Evolutionary conservation across 2,797 vertebrate species (phyloP).

Genomic region (Emys orbicularis): DNA sequence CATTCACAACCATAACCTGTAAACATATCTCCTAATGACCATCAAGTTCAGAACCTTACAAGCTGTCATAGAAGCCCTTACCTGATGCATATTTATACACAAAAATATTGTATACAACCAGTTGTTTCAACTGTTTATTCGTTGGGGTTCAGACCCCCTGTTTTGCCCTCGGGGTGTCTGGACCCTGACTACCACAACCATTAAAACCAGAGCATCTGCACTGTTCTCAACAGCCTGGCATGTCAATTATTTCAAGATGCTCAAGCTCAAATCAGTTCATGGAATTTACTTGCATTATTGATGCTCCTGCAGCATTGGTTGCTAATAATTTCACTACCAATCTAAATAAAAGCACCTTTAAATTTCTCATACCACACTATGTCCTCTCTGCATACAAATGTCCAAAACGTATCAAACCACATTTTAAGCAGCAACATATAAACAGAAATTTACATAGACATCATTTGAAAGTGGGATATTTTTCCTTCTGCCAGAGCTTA

Average conservation of each 20-base stretch:
- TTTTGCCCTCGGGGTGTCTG: too few species aligned
- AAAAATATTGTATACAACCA: too few species aligned
- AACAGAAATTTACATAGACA: neutral
- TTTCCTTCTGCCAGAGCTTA: neutral
- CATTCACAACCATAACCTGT: too few species aligned
- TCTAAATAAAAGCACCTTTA: neutral
- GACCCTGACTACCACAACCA: neutral
- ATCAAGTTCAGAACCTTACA: too few species aligned
- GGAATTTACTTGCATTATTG: neutral
- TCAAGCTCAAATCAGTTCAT: neutral
- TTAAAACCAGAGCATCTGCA: accelerated
- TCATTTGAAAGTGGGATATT: accelerated
- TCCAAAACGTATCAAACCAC: neutral
- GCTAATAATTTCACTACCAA: neutral
- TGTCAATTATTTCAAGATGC: neutral
- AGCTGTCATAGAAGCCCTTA: too few species aligned
- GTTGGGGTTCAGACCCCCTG: too few species aligned
- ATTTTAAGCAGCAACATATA: accelerated
- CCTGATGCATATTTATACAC: too few species aligned
- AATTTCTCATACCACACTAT: neutral
- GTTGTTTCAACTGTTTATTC: too few species aligned
- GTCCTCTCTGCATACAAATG: neutral
- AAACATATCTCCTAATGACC: too few species aligned
- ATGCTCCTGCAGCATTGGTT: neutral
- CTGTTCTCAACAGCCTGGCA: neutral